These are phyloP conservation scores for Cynopterus sphinx DNA, from an alignment of 2,797 vertebrate species.

Conservation along the genomic window DNA sequence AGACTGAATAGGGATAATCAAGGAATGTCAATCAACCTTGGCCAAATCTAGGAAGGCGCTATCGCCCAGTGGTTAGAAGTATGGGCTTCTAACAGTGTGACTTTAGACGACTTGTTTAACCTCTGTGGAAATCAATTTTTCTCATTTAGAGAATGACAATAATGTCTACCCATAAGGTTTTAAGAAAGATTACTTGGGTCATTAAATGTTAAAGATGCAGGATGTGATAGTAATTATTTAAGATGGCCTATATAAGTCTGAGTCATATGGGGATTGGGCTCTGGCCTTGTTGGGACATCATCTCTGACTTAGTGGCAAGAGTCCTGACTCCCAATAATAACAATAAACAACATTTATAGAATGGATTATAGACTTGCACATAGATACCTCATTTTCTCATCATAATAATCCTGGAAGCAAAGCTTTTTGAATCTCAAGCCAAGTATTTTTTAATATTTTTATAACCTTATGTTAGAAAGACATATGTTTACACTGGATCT, in stretches of 20 bases:
- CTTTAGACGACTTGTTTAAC: background rate
- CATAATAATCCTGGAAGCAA: background rate
- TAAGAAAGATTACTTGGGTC: background rate
- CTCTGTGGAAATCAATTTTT: background rate
- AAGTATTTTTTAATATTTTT: background rate
- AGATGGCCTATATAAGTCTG: background rate
- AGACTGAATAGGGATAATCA: background rate
- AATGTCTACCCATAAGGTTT: background rate
- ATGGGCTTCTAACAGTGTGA: background rate
- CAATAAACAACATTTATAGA: background rate
- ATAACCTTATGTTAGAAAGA: background rate
- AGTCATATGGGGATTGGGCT: background rate
- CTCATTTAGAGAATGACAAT: slow-evolving; percentile 23
- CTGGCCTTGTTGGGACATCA: background rate
- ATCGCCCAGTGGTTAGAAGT: background rate
- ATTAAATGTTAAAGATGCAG: background rate
- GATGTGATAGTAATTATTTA: background rate
- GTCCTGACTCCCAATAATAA: background rate
- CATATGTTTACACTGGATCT: background rate
- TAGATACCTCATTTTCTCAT: background rate
- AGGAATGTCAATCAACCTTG: background rate
- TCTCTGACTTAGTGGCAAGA: background rate
- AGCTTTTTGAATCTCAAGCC: too few relatives aligned
- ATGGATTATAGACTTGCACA: background rate
- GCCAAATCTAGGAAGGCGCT: background rate